Base-by-base conservation (phyloP, 1,140 invertebrate species). In the Pollicipes pollicipes region DNA sequence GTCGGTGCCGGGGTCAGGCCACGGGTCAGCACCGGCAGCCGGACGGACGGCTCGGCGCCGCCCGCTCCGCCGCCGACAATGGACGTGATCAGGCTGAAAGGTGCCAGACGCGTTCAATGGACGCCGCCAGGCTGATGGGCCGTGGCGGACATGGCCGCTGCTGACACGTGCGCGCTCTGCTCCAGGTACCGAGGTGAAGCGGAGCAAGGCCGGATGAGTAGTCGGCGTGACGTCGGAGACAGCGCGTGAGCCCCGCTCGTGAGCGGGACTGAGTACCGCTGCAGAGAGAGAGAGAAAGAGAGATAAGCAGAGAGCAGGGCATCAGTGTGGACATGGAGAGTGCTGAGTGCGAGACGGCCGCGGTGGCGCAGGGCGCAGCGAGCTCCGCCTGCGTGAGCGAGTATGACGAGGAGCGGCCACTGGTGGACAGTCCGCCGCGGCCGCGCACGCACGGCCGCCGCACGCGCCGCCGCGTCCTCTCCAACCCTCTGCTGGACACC, bases 351-450 rank as follows among this genome's bases (percentile, higher is more conserved):
- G 10, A 58, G 17, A 58, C 45, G 45, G 45, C 45, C 13, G 13
- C 45, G 45, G 45, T 21, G 45, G 10, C 17, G 76, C 93, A 91
- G 89, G 93, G 93, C 83, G 88, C 89, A 26, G 91, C 90, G 81
- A 81, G 93, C 68, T 87, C 91, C 74, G 88, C 93, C 78, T 90
- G 93, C 77, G 84, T 87, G 70, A 83, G 90, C 74, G 90, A 93
- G 78, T 87, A 93, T 72, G 86, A 89, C 74, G 90, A 94, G 77
- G 91, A 91, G 80, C 90, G 94, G 72, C 88, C 89, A 77, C 82
- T 91, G 68, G 89, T 89, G 45, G 89, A 92, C 79, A 90, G 93
- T 80, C 90, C 93, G 79, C 81, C 93, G 73, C 79, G 82, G 72
- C 88, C 88, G 70, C 82, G 91, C 64, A 85, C 84, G 80, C 88